Percentiles rank a stretch among this genome's conserved stretches.
phyloP scores from a whole-genome alignment of 2,888 invertebrate species.

The Cephonodes hylas region DNA sequence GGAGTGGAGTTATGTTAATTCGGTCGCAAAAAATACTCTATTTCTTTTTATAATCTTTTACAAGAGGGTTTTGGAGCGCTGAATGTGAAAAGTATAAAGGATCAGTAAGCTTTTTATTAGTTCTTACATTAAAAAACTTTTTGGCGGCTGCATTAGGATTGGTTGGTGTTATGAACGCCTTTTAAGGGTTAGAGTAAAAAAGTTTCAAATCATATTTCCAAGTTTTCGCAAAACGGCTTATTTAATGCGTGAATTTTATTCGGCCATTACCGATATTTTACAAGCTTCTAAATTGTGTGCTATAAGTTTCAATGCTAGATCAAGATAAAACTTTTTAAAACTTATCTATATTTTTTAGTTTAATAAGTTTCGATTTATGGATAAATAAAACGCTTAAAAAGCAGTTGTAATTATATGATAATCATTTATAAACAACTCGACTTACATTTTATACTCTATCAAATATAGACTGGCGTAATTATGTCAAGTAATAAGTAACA shows the following conservation, averaged over 20 bases:
- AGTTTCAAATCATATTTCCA: background rate
- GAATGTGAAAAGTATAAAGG: slow-evolving; percentile 4
- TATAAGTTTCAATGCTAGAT: too few relatives aligned
- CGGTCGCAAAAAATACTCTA: slow-evolving; percentile 41
- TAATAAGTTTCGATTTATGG: too few relatives aligned
- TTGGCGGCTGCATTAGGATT: background rate
- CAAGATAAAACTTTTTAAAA: too few relatives aligned
- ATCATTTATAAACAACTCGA: too few relatives aligned
- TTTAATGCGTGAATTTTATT: background rate
- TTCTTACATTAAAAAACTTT: slow-evolving; percentile 22
- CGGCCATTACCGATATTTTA: background rate
- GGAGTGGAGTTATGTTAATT: background rate
- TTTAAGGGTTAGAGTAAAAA: background rate
- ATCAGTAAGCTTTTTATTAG: background rate
- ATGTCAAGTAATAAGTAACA: too few relatives aligned
- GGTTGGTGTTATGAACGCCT: background rate
- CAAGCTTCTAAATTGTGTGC: too few relatives aligned
- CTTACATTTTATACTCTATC: too few relatives aligned
- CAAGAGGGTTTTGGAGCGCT: slow-evolving; percentile 14
- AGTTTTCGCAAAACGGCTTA: background rate
- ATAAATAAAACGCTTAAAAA: too few relatives aligned
- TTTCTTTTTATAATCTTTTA: slow-evolving; percentile 34
- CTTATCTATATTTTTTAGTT: too few relatives aligned
- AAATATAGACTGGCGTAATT: too few relatives aligned
- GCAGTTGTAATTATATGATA: too few relatives aligned